A percentile compares a stretch with the other conserved stretches of the same genome.
Evolutionary conservation across 2,113 vertebrate species (phyloP).

Genomic region (Stegastes partitus): DNA sequence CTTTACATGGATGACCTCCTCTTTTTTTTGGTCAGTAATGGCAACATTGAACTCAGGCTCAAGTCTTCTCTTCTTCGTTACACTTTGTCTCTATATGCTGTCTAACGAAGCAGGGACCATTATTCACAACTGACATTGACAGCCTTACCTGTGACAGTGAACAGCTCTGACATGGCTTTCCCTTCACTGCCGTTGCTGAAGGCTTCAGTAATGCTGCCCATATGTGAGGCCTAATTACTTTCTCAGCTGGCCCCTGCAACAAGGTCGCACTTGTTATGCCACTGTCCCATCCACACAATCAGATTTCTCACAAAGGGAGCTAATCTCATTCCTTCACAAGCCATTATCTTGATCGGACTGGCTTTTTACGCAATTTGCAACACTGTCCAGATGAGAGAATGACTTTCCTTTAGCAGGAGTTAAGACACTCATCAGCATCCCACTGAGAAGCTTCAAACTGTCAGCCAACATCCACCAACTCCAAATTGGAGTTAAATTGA

Average conservation of each 20-base stretch:
- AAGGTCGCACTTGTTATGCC: conserved; percentile 81
- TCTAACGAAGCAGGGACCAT: conserved; percentile 15
- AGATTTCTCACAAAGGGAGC: conserved; percentile 79
- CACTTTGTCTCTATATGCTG: conserved; percentile 16
- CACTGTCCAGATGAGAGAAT: conserved; percentile 73
- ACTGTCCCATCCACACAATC: conserved; percentile 77
- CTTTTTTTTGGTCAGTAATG: neutral
- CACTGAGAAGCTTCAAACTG: conserved; percentile 83
- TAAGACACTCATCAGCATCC: conserved; percentile 69
- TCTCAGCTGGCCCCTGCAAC: conserved; percentile 69
- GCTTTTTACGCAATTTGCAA: conserved; percentile 69
- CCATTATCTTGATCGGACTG: conserved; percentile 83
- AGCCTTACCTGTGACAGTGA: conserved; percentile 57
- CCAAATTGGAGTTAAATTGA: conserved; percentile 84
- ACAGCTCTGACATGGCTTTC: conserved; percentile 39
- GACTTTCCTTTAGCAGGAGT: conserved; percentile 73
- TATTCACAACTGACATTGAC: conserved; percentile 22
- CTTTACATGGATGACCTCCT: neutral
- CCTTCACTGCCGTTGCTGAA: conserved; percentile 35
- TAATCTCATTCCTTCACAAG: conserved; percentile 86
- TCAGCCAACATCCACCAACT: conserved; percentile 84
- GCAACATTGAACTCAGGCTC: neutral
- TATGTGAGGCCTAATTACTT: conserved; percentile 80
- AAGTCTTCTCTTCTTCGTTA: conserved; percentile 1
- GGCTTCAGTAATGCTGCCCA: conserved; percentile 51